These are phyloP conservation scores for Steatocranus sp. DNA, from an alignment of 2,797 vertebrate species.

Conservation along the genomic window DNA sequence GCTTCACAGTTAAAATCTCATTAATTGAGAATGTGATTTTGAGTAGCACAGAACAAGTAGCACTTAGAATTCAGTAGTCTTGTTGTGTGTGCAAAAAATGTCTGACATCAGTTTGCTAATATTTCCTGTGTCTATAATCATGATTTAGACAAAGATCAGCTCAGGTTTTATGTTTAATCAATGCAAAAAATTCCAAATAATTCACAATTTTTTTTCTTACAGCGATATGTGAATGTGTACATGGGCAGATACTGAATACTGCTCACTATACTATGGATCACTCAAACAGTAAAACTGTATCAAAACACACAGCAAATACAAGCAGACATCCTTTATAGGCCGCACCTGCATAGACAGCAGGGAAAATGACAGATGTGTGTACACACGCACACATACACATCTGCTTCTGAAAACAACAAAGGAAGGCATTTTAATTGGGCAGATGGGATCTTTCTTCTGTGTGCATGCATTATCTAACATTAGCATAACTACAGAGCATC, in stretches of 20 bases:
- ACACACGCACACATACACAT: neutral
- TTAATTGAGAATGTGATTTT: neutral
- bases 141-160: neutral
- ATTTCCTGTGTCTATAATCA: neutral
- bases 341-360: constrained; percentile 31
- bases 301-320: neutral
- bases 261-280: neutral
- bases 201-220: neutral
- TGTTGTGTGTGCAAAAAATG: neutral
- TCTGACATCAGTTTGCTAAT: neutral
- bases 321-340: constrained; percentile 6
- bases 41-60: neutral
- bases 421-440: constrained; percentile 52
- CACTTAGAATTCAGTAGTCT: neutral
- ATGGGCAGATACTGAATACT: neutral
- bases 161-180: neutral
- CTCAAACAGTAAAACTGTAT: neutral
- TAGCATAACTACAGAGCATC: constrained; percentile 66
- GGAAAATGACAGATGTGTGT: constrained; percentile 19
- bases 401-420: constrained; percentile 60
- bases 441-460: constrained; percentile 67
- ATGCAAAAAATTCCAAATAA: neutral
- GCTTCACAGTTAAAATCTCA: neutral
- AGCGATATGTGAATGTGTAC: neutral
- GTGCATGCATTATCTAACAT: constrained; percentile 62